Evolutionary conservation across 2,797 vertebrate species (phyloP), one percentile per base, ranked within the genome.

Genomic region (Poeciliopsis turneri): DNA sequence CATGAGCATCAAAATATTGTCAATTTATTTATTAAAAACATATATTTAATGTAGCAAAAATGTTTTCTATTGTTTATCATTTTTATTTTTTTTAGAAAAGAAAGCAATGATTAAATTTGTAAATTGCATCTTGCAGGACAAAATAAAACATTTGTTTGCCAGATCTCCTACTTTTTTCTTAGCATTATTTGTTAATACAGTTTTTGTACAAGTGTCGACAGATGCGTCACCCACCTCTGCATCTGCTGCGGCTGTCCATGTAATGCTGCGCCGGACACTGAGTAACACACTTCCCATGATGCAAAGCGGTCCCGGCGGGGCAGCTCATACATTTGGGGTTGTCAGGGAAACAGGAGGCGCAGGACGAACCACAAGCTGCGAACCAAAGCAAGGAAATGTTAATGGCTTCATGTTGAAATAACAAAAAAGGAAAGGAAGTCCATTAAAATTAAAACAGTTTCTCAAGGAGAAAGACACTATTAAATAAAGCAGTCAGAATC

Each of bases 361-460:
- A 99, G 77, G 94, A 96, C 4, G 87, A 81, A 70, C 97, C 96
- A 78, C 98, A 99, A 49, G 95, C 98, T 99, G 93, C 70, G 84
- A 75, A 89, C 2, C 8, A 1, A 47, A 81, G 64, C 12, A 1
- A 66, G 78, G 23, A 64, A 47, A 74, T 2, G 61, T 88, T 84
- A 85, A 79, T 28, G 41, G 20, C 55, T 73, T 84, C 30, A 51
- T 12, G 59, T 51, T 1, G 5, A 46, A 59, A 4, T 46, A 43
- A 83, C 53, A 23, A 36, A n/a, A 55, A 55, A 5, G 5, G 80
- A 84, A 41, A 30, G 25, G 18, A 36, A 61, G 43, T 84, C 57
- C 20, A 36, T 74, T 70, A 82, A 79, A 61, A 72, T 53, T 10
- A 36, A 46, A 13, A 1, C 51, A 47, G 72, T 66, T 43, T 33